Conservation (phyloP, 2,113 vertebrate genomes). For the Isichthys henryi region DNA sequence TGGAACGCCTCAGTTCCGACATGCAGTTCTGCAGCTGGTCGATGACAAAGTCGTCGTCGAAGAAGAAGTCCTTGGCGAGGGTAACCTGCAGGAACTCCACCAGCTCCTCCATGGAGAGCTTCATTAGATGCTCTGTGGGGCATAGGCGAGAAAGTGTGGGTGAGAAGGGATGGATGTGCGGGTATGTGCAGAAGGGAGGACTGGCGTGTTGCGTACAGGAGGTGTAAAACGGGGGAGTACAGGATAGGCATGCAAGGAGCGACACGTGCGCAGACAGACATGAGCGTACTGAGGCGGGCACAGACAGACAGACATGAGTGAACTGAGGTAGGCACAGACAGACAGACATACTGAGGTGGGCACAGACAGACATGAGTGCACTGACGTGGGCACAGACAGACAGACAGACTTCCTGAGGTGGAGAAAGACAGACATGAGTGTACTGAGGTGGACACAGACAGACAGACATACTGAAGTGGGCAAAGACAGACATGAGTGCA, state of each 20-base stretch:
- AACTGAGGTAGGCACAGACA: no score
- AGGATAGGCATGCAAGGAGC: background rate
- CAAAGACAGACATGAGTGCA: no score
- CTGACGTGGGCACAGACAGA: no score
- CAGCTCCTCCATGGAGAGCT: conserved; percentile 93
- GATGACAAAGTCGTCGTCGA: conserved; percentile 85
- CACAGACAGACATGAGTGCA: no score
- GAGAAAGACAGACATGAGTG: no score
- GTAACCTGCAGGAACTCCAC: conserved; percentile 90
- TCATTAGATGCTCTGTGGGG: conserved; percentile 77
- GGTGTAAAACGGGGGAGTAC: background rate
- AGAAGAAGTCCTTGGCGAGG: conserved; percentile 85
- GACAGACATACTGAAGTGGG: no score
- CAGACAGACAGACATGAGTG: no score
- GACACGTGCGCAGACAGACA: background rate
- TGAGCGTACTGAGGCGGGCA: background rate
- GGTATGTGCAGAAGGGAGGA: background rate
- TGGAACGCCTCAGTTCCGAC: conserved; percentile 79
- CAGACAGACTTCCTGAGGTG: no score
- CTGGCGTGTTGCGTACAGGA: background rate
- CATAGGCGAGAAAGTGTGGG: background rate
- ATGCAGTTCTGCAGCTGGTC: conserved; percentile 89
- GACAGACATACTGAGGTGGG: no score
- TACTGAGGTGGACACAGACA: no score
- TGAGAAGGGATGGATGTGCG: background rate